Base-by-base conservation (phyloP, 1,140 invertebrate species). In the Cydia amplana region DNA sequence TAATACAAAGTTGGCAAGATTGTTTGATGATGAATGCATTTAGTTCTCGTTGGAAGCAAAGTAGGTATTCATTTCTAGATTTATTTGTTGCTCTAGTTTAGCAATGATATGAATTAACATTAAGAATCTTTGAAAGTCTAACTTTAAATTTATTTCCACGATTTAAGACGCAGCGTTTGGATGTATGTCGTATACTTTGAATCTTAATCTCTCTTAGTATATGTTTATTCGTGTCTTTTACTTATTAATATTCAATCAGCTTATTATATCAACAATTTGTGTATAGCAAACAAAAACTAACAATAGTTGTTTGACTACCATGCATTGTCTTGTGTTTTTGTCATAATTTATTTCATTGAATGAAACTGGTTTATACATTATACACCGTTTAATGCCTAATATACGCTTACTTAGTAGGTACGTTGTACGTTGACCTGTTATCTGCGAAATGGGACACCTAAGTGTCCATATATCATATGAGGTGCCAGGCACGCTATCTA, bases 381-480 rank as follows among this genome's bases (percentile, higher is more conserved):
- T 49, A 55, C 18, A 60, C 18, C 2, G 9, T 60, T 23, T 60
- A 60, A 10, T 60, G 20, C 55, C 55, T 60, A 60, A 60, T 23
- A 23, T 60, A 23, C 7, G 55, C 10, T 23, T 23, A 36, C 28
- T 36, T 18, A 70, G 65, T 32, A 32, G 32, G 32, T 36, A 40
- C 65, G 28, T 70, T 36, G 32, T 36, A 40, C 65, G 28, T 70
- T 36, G 65, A 70, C 65, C 28, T 65, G 28, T 36, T 70, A 70
- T 70, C 65, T 70, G 28, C 65, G 65, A 70, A 70, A 70, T 70
- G 65, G 28, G 65, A 70, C 65, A 70, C 65, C 65, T 70, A 70
- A 70, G 65, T 70, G 65, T 70, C 65, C 65, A 70, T 70, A 70
- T 70, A 70, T 70, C 65, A 70, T 70, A 10, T 36, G 65, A 70